Percentiles rank a stretch among this genome's conserved stretches.
Conservation (phyloP, 2,113 vertebrate species). For the Percopsis transmontana region DNA sequence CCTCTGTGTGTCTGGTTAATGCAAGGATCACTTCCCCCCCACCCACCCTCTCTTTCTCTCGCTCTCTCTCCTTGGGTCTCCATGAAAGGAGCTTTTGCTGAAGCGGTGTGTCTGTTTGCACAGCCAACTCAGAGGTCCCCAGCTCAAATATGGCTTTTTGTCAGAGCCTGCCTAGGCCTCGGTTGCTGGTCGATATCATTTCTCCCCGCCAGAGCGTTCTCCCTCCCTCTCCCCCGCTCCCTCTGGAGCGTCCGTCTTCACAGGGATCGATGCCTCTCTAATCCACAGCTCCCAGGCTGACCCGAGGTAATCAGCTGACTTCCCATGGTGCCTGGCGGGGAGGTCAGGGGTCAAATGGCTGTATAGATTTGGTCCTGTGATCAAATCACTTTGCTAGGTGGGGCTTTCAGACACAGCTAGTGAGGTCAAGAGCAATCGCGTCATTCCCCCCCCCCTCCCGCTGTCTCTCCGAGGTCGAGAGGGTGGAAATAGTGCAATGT, state of each 20-base stretch:
- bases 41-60: slow-evolving; percentile 11
- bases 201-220: slow-evolving; percentile 46
- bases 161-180: slow-evolving; percentile 50
- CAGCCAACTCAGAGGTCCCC: slow-evolving; percentile 61
- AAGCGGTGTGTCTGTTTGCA: slow-evolving; percentile 62
- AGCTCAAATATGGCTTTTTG: slow-evolving; percentile 68
- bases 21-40: slow-evolving; percentile 54
- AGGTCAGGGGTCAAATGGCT: slow-evolving; percentile 75
- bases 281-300: slow-evolving; percentile 61
- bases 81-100: slow-evolving; percentile 54
- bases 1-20: slow-evolving; percentile 59
- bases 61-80: slow-evolving; percentile 44
- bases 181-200: slow-evolving; percentile 63
- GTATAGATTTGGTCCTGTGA: slow-evolving; percentile 75
- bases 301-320: slow-evolving; percentile 71
- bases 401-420: slow-evolving; percentile 55
- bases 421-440: slow-evolving; percentile 58
- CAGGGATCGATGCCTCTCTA: slow-evolving; percentile 71
- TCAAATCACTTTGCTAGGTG: slow-evolving; percentile 68
- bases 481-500: slow-evolving; percentile 15
- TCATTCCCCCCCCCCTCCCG: neutral
- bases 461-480: slow-evolving; percentile 5
- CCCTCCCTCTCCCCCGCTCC: slow-evolving; percentile 38
- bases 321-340: slow-evolving; percentile 67
- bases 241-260: slow-evolving; percentile 62